A percentile compares a stretch with the other conserved stretches of the same genome.
phyloP scores from a whole-genome alignment of 1,140 invertebrate species.

The Homalodisca vitripennis region DNA sequence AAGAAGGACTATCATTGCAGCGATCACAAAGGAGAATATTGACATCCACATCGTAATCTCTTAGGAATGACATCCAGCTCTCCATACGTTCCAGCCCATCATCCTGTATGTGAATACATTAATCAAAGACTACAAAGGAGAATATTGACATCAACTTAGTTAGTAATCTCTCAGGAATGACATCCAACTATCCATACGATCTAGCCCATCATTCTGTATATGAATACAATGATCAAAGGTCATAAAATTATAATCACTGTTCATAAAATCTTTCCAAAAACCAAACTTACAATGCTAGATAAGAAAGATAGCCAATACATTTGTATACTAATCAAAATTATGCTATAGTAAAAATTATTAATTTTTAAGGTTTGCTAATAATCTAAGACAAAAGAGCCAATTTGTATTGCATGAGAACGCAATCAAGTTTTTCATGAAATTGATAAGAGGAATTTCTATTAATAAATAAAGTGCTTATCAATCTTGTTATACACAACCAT shows the following conservation, averaged over 20 bases:
- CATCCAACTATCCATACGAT: background rate
- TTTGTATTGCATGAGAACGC: no score
- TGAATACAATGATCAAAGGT: background rate
- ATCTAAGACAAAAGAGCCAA: no score
- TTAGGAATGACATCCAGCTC: slow-evolving; percentile 52
- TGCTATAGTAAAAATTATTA: no score
- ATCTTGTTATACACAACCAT: background rate
- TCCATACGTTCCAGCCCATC: slow-evolving; percentile 50
- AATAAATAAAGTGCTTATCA: background rate
- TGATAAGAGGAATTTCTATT: background rate
- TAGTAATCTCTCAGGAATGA: background rate
- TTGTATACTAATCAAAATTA: no score
- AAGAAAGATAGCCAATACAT: no score
- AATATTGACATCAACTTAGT: background rate
- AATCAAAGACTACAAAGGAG: no score
- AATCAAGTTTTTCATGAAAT: background rate
- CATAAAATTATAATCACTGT: background rate
- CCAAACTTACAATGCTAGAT: no score
- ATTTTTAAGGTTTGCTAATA: no score
- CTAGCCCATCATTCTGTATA: background rate
- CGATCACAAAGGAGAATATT: slow-evolving; percentile 55
- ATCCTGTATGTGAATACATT: no score
- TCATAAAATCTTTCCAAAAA: background rate
- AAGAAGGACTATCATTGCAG: slow-evolving; percentile 42
- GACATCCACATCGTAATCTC: slow-evolving; percentile 54